These are phyloP conservation scores for Fissipunctia ypsillon DNA, from an alignment of 2,888 invertebrate species.

Conservation along the genomic window DNA sequence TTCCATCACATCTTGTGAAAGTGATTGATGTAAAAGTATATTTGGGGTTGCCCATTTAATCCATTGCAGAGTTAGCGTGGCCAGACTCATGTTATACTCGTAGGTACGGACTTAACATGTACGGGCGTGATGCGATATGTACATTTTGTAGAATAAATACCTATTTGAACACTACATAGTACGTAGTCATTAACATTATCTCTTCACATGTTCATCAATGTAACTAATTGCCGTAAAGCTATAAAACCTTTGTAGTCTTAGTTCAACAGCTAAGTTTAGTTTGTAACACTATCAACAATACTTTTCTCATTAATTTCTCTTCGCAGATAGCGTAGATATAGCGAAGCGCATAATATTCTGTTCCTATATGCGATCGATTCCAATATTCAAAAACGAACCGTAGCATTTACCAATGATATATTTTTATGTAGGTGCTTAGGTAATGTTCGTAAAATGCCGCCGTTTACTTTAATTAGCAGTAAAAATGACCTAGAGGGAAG, in stretches of 20 bases:
- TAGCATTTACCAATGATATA: neutral
- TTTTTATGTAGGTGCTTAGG: neutral
- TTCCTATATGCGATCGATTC: neutral
- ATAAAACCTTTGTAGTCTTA: slow-evolving; percentile 4
- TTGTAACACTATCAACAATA: neutral
- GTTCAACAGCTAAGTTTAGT: neutral
- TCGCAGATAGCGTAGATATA: too few relatives aligned
- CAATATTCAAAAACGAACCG: neutral
- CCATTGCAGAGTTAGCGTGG: too few relatives aligned
- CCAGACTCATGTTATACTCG: too few relatives aligned
- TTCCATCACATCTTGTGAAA: too few relatives aligned
- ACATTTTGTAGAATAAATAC: neutral
- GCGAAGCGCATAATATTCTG: neutral
- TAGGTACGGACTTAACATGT: too few relatives aligned
- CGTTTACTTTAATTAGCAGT: neutral
- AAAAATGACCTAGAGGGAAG: neutral
- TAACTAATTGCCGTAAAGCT: neutral
- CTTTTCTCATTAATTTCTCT: slow-evolving; percentile 11
- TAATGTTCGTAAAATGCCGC: neutral
- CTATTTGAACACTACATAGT: neutral
- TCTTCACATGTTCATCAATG: neutral
- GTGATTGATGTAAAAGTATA: too few relatives aligned
- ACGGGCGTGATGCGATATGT: too few relatives aligned
- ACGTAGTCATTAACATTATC: neutral
- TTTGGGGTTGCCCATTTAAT: too few relatives aligned